Conservation (phyloP, 2,888 invertebrate species). For the Ptilodon capucinus region DNA sequence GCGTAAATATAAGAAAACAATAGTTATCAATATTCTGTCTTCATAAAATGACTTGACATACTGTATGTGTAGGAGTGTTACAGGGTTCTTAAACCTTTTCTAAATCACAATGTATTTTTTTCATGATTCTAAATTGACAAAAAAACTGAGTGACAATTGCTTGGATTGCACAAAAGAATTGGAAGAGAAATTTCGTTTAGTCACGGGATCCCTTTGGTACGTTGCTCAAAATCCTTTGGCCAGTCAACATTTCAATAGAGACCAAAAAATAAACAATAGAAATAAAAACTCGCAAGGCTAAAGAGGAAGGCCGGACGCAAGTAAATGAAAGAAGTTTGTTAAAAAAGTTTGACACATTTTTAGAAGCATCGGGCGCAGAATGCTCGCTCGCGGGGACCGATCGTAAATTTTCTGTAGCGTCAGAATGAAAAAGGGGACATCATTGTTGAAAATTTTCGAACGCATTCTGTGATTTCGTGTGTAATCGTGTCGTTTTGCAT, state of each 20-base stretch:
- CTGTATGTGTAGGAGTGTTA: too few relatives aligned
- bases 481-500: constrained; percentile 59
- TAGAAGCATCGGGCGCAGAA: constrained; percentile 80
- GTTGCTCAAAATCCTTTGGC: constrained; percentile 64
- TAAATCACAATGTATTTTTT: too few relatives aligned
- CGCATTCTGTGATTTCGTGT: constrained; percentile 63
- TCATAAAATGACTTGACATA: too few relatives aligned
- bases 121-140: background rate
- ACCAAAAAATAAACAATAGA: constrained; percentile 77
- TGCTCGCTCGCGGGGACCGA: constrained; percentile 68
- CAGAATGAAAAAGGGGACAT: constrained; percentile 80
- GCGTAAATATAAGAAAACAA: too few relatives aligned
- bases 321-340: constrained; percentile 81
- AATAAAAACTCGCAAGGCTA: constrained; percentile 71
- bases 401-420: constrained; percentile 79
- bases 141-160: background rate
- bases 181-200: constrained; percentile 66
- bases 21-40: too few relatives aligned
- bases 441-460: constrained; percentile 78
- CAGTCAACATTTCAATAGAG: constrained; percentile 74
- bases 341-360: constrained; percentile 83
- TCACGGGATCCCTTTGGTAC: constrained; percentile 58
- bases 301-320: constrained; percentile 73
- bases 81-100: too few relatives aligned
- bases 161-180: constrained; percentile 39